Base-by-base conservation (phyloP, 2,888 invertebrate genomes). In the Spisula subtruncata region DNA sequence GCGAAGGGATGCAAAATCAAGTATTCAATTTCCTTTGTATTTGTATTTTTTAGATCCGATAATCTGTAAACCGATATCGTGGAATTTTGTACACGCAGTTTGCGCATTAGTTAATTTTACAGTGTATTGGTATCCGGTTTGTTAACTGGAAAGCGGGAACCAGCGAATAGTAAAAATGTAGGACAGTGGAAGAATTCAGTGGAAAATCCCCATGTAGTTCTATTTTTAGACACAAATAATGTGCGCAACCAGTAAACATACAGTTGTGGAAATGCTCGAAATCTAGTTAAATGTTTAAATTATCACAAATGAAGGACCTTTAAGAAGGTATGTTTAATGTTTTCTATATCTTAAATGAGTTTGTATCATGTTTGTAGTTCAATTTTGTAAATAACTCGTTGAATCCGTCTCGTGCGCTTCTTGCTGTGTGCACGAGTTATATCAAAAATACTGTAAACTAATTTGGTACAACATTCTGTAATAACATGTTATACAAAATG, bases 151-250 rank as follows among this genome's bases (percentile, higher is more conserved):
- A 32, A 75, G 16, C 35, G 75, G 75, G 0, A 75, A 75, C 75
- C 75, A 75, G 32, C 35, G 6, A 66, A 66, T 66, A 25, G 41
- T 41, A 29, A 12, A 60, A 66, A n/a, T n/a, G 25, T 66, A 66
- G 83, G 29, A 83, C 60, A 83, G 83, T 87, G 87, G 87, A 87
- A 87, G 51, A 87, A 56, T 87, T 83, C 83, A 82, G 83, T 87
- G 87, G 87, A 87, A 87, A 87, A 75, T 83, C 79, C 87, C 87
- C 87, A 83, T 66, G 81, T 48, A 56, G 79, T 46, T 60, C 83
- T 83, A 83, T 83, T 83, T 83, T 83, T 83, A 83, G 83, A 83
- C 75, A 75, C 16, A 35, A 32, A 32, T 75, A 75, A 18, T 75
- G 35, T 6, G 35, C 32, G 29, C 16, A 25, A 18, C 75, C 16